Percentiles rank a stretch among this genome's conserved stretches.
phyloP scores from a whole-genome alignment of 2,797 vertebrate species.

The Phyllotis vaccarum region DNA sequence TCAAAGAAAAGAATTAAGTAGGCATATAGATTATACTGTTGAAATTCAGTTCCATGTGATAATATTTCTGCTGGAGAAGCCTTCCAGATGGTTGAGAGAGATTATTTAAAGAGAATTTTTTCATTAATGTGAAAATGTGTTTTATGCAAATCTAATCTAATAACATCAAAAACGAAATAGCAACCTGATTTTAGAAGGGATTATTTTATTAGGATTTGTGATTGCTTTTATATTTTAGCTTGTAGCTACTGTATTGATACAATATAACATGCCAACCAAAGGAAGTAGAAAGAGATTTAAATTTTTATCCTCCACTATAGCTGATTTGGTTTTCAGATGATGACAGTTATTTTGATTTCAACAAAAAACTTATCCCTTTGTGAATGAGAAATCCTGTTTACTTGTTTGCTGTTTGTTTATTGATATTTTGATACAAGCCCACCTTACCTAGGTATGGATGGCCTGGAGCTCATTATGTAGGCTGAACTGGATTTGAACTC shows the following conservation, averaged over 20 bases:
- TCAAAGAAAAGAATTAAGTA: constrained; percentile 27
- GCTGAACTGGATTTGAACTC: background rate
- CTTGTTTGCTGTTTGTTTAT: background rate
- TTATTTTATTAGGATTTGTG: constrained; percentile 21
- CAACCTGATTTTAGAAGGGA: background rate
- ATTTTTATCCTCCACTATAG: background rate
- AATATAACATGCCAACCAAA: background rate
- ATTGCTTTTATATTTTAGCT: constrained; percentile 42
- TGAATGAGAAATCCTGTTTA: background rate
- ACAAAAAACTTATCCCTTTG: background rate
- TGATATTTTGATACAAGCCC: background rate
- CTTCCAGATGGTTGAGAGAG: background rate
- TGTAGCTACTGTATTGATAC: background rate
- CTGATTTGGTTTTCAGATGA: background rate
- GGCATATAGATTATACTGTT: background rate
- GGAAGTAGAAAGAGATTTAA: constrained; percentile 1
- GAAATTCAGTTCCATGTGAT: background rate
- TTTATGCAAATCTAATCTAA: background rate
- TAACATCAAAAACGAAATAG: constrained; percentile 41
- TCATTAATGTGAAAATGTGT: constrained; percentile 26
- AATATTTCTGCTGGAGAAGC: background rate
- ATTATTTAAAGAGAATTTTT: constrained; percentile 24
- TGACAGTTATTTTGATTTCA: background rate
- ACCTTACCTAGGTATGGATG: background rate
- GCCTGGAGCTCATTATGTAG: background rate